A percentile compares a stretch with the other conserved stretches of the same genome.
These are phyloP conservation scores for Melanostoma mellinum DNA, from an alignment of 2,888 invertebrate species.

Conservation along the genomic window DNA sequence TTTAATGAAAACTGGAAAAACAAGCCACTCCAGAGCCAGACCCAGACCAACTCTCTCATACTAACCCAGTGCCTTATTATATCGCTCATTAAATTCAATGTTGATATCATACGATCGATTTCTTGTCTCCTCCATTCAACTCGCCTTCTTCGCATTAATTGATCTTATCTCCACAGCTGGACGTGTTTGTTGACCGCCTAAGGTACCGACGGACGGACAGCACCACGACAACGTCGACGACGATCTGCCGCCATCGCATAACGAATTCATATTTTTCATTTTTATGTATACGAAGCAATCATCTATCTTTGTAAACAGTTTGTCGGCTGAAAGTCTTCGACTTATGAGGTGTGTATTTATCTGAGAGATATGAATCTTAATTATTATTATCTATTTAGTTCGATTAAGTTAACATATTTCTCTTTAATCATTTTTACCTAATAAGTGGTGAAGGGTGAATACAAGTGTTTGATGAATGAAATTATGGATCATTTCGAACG, in stretches of 20 bases:
- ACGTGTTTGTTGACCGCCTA: conserved; percentile 61
- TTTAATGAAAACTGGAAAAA: conserved; percentile 44
- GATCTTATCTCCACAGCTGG: conserved; percentile 56
- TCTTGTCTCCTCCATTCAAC: conserved; percentile 1
- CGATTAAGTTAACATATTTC: conserved; percentile 7
- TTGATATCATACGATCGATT: conserved; percentile 66
- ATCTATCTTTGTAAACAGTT: conserved; percentile 24
- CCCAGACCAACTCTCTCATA: background rate
- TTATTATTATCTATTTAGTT: conserved; percentile 43
- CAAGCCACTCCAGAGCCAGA: conserved; percentile 39
- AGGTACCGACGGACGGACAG: conserved; percentile 29
- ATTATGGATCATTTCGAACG: conserved; percentile 33
- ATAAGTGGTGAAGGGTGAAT: conserved; percentile 50
- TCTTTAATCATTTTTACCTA: conserved; percentile 14
- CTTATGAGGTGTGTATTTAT: conserved; percentile 45
- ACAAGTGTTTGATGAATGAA: conserved; percentile 43
- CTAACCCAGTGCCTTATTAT: conserved; percentile 72
- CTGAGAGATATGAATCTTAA: conserved; percentile 61
- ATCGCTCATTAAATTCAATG: conserved; percentile 69
- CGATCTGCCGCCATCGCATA: conserved; percentile 18
- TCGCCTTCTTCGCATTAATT: conserved; percentile 12
- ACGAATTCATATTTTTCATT: conserved; percentile 54
- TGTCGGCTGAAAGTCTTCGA: conserved; percentile 30
- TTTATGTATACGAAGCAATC: conserved; percentile 28
- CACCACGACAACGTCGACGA: conserved; percentile 6